These are phyloP conservation scores for Cephalopachus bancanus DNA, from an alignment of 2,797 vertebrate genomes.

Conservation along the genomic window DNA sequence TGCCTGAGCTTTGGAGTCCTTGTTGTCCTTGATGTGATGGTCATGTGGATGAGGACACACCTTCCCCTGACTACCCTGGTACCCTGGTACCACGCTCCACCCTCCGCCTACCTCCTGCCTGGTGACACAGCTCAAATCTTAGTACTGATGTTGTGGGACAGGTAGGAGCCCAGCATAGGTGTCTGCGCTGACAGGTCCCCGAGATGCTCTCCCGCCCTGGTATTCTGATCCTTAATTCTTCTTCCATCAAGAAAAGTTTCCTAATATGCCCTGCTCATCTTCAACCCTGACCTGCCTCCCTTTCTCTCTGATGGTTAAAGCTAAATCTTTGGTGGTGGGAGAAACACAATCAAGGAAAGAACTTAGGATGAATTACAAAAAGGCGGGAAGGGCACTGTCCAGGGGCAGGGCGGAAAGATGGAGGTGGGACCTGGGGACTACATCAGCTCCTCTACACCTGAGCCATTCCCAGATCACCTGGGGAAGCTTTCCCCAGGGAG, in stretches of 20 bases:
- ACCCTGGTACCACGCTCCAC: no score
- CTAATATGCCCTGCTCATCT: neutral
- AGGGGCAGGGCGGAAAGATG: neutral
- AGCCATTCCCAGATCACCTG: neutral
- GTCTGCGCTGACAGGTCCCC: neutral
- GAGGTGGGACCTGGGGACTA: fast-evolving
- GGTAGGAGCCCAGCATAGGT: neutral
- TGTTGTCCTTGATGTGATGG: neutral
- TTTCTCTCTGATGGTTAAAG: neutral
- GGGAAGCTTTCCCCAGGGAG: neutral
- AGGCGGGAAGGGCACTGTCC: neutral
- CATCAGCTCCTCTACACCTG: no score
- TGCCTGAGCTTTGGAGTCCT: no score
- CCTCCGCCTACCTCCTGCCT: neutral
- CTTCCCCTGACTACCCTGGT: no score
- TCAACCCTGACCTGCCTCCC: neutral
- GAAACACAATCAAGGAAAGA: neutral
- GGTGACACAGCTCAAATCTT: neutral
- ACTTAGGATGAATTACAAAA: neutral
- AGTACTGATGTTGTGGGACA: neutral
- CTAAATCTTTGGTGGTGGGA: neutral
- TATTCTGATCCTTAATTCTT: neutral
- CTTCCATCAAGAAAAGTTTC: neutral
- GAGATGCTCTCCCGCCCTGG: no score
- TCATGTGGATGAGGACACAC: neutral